Evolutionary conservation across 2,113 vertebrate species (phyloP).

Genomic region (Ceyx margarethae): DNA sequence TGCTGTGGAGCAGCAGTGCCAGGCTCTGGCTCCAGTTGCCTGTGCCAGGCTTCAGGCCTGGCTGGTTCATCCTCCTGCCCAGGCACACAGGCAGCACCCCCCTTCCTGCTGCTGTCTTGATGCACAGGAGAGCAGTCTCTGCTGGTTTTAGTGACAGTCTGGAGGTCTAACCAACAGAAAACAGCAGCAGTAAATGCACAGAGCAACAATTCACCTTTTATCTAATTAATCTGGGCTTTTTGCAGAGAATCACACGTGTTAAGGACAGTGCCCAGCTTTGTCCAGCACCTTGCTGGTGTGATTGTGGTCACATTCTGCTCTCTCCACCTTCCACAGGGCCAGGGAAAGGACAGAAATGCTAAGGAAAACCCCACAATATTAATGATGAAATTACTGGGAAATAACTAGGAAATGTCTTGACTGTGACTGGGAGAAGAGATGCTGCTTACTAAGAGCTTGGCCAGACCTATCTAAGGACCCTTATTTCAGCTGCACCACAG

Average conservation of each 20-base stretch:
- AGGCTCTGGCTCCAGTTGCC: background rate
- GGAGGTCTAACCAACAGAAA: slow-evolving; percentile 67
- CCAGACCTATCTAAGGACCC: background rate
- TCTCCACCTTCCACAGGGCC: background rate
- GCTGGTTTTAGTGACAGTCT: slow-evolving; percentile 33
- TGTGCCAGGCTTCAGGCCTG: background rate
- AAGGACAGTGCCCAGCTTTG: background rate
- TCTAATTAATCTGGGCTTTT: background rate
- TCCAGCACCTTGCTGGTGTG: background rate
- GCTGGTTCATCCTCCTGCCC: background rate
- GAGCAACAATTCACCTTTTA: background rate
- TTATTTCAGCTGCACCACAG: background rate
- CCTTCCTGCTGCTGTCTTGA: background rate
- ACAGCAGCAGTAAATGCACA: background rate
- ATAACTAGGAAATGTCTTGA: background rate
- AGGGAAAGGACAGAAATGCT: background rate
- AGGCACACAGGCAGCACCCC: background rate
- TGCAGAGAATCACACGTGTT: background rate
- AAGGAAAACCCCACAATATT: background rate
- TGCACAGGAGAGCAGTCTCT: background rate
- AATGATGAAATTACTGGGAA: background rate
- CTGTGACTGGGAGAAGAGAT: background rate
- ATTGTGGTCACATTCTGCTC: background rate
- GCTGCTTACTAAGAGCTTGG: background rate
- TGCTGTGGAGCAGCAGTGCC: accelerated